Evolutionary conservation across 2,888 invertebrate genomes (phyloP), one percentile per base, ranked within the genome.

Genomic region (Alloplasta piceator): DNA sequence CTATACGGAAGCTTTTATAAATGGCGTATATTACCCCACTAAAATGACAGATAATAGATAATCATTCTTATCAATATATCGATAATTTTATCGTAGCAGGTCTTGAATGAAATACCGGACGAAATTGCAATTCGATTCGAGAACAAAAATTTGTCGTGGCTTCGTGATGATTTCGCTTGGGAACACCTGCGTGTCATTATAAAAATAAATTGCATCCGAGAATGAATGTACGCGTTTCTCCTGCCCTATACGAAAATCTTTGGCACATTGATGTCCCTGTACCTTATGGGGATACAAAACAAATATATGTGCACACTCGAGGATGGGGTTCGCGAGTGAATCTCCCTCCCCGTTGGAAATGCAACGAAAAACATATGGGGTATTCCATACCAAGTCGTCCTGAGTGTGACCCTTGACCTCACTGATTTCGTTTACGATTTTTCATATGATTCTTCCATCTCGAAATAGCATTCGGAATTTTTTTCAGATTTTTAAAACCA

Each of bases 101-200:
- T 26, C 26, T 90, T 89, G 87, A 89, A 90, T 90, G 87, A 89
- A 89, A 89, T 80, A 73, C 72, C 84, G 85, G 76, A 84, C 83
- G 80, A 83, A 16, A 76, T 84, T 83, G 78, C 80, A 85, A 89
- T 91, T 87, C 86, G 88, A 83, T 86, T 86, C 88, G 88, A 83
- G 84, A 84, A 77, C 85, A 83, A 26, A 26, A 26, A 86, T 88
- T 87, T 82, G 73, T 75, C 84, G 84, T 48, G 67, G 43, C 55
- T 66, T 39, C 78, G 81, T 73, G 80, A 73, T 80, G 68, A 52
- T 36, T 55, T 61, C 38, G 61, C 55, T 67, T 66, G 80, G 73
- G 85, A 87, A 87, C 91, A 91, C 91, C 91, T 91, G 91, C 91
- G 86, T 86, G 84, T 84, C 85, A 87, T 87, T 87, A 84, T 85